Evolutionary conservation across 2,888 invertebrate genomes (phyloP).

Genomic region (Platycnemis pennipes): DNA sequence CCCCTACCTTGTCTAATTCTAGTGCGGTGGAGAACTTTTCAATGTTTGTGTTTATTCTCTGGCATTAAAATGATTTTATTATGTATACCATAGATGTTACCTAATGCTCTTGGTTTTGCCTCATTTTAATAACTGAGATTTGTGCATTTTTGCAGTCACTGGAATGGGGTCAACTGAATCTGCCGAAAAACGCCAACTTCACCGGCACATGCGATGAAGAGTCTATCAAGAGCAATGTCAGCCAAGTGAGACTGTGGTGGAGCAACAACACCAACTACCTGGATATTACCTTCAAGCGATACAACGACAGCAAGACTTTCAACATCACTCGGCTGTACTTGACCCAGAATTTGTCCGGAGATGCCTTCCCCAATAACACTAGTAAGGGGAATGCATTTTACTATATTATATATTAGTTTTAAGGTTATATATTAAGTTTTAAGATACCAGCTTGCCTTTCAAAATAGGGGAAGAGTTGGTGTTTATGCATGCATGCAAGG

Average conservation of each 20-base stretch:
- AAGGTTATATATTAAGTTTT: too few relatives aligned
- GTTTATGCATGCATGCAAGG: too few relatives aligned
- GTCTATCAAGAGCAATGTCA: slow-evolving; percentile 76
- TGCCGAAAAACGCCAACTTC: slow-evolving; percentile 76
- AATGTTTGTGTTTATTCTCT: too few relatives aligned
- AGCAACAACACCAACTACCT: slow-evolving; percentile 76
- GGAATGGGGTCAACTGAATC: slow-evolving; percentile 75
- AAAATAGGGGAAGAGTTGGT: too few relatives aligned
- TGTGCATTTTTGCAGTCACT: slow-evolving; percentile 75
- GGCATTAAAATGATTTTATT: too few relatives aligned
- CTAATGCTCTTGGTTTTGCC: too few relatives aligned
- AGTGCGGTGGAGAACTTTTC: too few relatives aligned
- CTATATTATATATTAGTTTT: too few relatives aligned
- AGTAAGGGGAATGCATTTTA: slow-evolving; percentile 12
- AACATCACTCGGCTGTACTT: slow-evolving; percentile 75
- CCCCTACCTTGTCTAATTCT: too few relatives aligned
- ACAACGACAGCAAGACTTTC: slow-evolving; percentile 76
- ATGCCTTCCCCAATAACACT: slow-evolving; percentile 76
- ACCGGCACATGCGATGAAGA: slow-evolving; percentile 78
- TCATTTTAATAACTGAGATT: too few relatives aligned
- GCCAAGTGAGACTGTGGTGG: slow-evolving; percentile 78
- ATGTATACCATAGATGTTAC: too few relatives aligned
- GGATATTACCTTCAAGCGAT: slow-evolving; percentile 78
- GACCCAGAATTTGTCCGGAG: slow-evolving; percentile 75
- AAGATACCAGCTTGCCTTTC: too few relatives aligned